Evolutionary conservation across 2,797 vertebrate species (phyloP), one percentile per base, ranked within the genome.

Genomic region (Pagetopsis macropterus): DNA sequence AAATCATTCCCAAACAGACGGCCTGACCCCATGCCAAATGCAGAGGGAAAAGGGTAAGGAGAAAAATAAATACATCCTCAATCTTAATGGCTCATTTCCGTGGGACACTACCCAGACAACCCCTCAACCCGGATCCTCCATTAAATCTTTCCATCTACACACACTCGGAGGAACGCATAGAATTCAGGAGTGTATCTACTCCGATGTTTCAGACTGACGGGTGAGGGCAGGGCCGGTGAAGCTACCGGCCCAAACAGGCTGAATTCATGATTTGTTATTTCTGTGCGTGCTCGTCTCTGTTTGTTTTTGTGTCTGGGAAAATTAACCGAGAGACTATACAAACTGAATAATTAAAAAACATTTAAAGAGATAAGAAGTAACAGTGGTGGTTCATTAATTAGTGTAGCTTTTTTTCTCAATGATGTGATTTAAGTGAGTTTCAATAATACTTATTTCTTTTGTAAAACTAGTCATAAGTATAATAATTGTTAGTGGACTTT

Each of bases 81-180:
- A 65, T 87, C 87, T 86, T 88, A 92, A 91, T 90, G 90, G 84
- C 86, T 90, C 86, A 90, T 91, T 93, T 94, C 91, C 88, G 81
- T 91, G 58, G 87, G 91, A 93, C 92, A 88, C 87, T 90, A 85
- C 83, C 77, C 88, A 88, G 71, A 82, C 84, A 65, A 80, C 70
- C 79, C 62, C 67, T 73, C 76, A 74, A 67, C 69, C 79, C 68
- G 65, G 78, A 72, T 65, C 70, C 65, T 76, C 65, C 68, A 49
- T 81, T 75, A 83, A 71, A 78, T 72, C 67, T 81, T 60, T 85
- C 49, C 49, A 66, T 43, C 12, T 78, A 49, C 62, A 78, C 70
- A 71, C 58, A 15, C 65, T 27, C 27, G 27, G 33, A 69, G 64
- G 54, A 49, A 41, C 51, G 52, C 70, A 65, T 16, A 44, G 43